These are phyloP conservation scores for Andrena marginata DNA, from an alignment of 2,888 invertebrate species.

Conservation along the genomic window DNA sequence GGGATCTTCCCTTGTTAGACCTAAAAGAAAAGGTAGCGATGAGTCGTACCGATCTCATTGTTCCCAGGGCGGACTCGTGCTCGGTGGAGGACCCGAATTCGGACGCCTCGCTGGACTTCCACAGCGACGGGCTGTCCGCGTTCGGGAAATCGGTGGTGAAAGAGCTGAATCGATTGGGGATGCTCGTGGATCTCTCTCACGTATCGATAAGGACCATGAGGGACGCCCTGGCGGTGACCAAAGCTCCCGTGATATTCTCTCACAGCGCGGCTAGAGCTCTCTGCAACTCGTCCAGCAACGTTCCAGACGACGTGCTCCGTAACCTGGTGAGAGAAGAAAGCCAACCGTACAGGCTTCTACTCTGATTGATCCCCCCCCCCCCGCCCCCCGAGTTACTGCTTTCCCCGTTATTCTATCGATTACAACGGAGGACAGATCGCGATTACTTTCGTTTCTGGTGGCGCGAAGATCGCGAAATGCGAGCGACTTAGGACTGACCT, in stretches of 20 bases:
- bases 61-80: constrained; percentile 83
- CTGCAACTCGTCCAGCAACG: constrained; percentile 88
- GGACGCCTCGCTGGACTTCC: constrained; percentile 81
- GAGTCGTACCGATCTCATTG: background rate
- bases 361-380: background rate
- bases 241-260: constrained; percentile 89
- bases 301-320: constrained; percentile 87
- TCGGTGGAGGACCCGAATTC: constrained; percentile 83
- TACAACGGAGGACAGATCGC: background rate
- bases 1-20: too few species aligned
- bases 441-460: background rate
- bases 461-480: background rate
- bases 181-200: constrained; percentile 89
- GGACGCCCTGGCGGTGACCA: constrained; percentile 87
- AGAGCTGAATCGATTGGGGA: constrained; percentile 90
- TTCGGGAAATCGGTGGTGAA: constrained; percentile 87
- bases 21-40: background rate
- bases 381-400: background rate
- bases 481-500: background rate
- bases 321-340: constrained; percentile 82
- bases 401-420: background rate
- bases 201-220: constrained; percentile 88
- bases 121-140: constrained; percentile 81
- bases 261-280: constrained; percentile 88
- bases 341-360: background rate